Evolutionary conservation across 2,113 vertebrate genomes (phyloP).

Genomic region (Orcinus orca): DNA sequence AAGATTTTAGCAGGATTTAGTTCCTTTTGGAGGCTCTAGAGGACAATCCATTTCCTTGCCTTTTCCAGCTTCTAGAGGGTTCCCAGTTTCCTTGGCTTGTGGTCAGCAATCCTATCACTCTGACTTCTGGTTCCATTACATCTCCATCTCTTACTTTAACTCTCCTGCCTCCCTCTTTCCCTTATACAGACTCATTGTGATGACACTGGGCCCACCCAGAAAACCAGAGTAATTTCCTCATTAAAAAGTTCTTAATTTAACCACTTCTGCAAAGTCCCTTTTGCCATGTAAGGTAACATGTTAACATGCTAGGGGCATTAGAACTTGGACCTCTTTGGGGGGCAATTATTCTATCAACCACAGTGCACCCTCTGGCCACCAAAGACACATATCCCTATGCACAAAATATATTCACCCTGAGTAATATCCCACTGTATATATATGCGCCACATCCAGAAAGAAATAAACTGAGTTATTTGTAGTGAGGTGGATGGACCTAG

Average conservation of each 20-base stretch:
- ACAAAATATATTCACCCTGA: background rate
- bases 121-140: background rate
- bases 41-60: background rate
- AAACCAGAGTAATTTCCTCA: background rate
- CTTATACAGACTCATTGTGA: background rate
- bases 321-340: background rate
- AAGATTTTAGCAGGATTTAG: background rate
- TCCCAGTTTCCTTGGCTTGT: background rate
- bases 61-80: background rate
- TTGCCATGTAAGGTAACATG: background rate
- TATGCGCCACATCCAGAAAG: too few relatives aligned
- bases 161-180: background rate
- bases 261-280: background rate
- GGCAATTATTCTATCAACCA: background rate
- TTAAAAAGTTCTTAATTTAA: conserved; percentile 32
- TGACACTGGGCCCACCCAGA: background rate
- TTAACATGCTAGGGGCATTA: background rate
- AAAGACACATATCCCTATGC: background rate
- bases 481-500: too few relatives aligned
- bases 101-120: background rate
- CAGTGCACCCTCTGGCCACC: background rate
- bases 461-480: too few relatives aligned
- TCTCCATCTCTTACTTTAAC: background rate
- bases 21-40: background rate
- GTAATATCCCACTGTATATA: too few relatives aligned